These are phyloP conservation scores for Xylota segnis DNA, from an alignment of 2,888 invertebrate species.

Conservation along the genomic window DNA sequence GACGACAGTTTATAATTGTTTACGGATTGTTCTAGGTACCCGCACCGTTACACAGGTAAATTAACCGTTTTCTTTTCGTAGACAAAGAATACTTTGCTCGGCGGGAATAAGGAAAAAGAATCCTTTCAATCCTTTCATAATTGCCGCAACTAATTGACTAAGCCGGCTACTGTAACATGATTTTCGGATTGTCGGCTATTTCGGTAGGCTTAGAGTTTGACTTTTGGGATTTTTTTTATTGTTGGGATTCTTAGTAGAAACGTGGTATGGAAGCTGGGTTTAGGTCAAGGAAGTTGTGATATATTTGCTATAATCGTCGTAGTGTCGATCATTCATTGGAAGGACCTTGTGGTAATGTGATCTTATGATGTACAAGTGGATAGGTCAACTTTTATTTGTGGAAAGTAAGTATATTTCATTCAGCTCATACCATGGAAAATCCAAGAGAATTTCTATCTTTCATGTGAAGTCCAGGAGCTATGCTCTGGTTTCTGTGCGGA, in stretches of 20 bases:
- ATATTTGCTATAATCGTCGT: neutral
- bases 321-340: too few relatives aligned
- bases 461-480: too few relatives aligned
- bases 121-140: slow-evolving; percentile 67
- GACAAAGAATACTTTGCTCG: slow-evolving; percentile 1
- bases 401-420: too few relatives aligned
- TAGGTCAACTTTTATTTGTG: too few relatives aligned
- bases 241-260: slow-evolving; percentile 36
- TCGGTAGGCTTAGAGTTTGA: slow-evolving; percentile 43
- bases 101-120: slow-evolving; percentile 6
- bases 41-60: slow-evolving; percentile 54
- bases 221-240: slow-evolving; percentile 32
- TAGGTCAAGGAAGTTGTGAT: neutral
- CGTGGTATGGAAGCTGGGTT: neutral
- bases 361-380: too few relatives aligned
- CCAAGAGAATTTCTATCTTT: too few relatives aligned
- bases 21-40: slow-evolving; percentile 62
- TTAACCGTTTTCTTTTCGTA: slow-evolving; percentile 38
- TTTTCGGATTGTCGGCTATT: slow-evolving; percentile 63
- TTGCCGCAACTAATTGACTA: slow-evolving; percentile 72
- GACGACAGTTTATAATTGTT: slow-evolving; percentile 73
- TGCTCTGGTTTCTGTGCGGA: too few relatives aligned
- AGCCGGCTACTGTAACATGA: slow-evolving; percentile 67
- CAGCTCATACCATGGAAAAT: too few relatives aligned
- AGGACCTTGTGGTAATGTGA: too few relatives aligned